phyloP scores from a whole-genome alignment of 2,888 invertebrate species.

The Idaea aversata region DNA sequence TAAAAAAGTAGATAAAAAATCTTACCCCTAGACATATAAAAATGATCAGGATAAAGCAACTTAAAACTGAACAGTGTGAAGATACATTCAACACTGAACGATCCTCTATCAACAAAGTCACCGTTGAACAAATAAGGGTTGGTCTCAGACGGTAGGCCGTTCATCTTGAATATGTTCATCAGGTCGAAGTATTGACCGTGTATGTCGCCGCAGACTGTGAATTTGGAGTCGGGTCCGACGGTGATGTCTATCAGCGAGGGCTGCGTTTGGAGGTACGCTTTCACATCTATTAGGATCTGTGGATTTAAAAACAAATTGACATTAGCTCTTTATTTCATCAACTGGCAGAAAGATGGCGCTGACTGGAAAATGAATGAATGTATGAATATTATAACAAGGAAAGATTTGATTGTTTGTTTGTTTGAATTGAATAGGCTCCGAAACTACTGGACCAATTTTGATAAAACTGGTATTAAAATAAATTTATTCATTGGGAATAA shows the following conservation, averaged over 20 bases:
- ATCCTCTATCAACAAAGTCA: slow-evolving; percentile 99
- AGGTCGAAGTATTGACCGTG: slow-evolving; percentile 99
- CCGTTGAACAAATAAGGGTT: slow-evolving; percentile 99
- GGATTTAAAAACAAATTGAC: background rate
- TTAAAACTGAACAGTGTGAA: slow-evolving; percentile 98
- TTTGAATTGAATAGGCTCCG: no score
- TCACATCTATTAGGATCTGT: slow-evolving; percentile 95
- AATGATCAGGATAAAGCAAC: slow-evolving; percentile 96
- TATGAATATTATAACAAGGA: no score
- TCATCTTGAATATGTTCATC: slow-evolving; percentile 97
- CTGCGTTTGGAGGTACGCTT: slow-evolving; percentile 89
- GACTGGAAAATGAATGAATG: no score
- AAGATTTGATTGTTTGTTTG: no score
- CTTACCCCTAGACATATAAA: slow-evolving; percentile 98
- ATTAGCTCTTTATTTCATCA: no score
- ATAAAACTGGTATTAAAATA: no score
- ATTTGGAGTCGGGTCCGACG: slow-evolving; percentile 92
- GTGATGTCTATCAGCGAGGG: slow-evolving; percentile 94
- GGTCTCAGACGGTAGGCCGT: slow-evolving; percentile 95
- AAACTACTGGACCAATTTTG: no score
- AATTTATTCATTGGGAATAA: no score
- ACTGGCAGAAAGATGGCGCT: no score
- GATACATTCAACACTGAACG: slow-evolving; percentile 99
- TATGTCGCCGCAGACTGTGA: slow-evolving; percentile 99
- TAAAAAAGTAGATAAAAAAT: slow-evolving; percentile 13